A percentile compares a stretch with the other conserved stretches of the same genome.
These are phyloP conservation scores for Neosilurus hyrtlii DNA, from an alignment of 2,797 vertebrate species.

Conservation along the genomic window DNA sequence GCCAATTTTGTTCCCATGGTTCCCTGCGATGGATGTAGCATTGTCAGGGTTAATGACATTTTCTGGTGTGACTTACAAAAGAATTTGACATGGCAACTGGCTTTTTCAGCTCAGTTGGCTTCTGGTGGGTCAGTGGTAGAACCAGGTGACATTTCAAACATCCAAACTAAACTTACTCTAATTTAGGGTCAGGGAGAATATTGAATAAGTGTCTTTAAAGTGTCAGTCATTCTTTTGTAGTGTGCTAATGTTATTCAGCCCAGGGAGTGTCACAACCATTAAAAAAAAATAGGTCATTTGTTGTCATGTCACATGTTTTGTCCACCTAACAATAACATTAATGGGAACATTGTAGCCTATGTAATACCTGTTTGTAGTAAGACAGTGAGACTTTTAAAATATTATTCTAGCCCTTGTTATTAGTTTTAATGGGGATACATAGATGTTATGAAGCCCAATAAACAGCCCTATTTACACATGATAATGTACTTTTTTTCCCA, in stretches of 20 bases:
- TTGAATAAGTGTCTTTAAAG: conserved; percentile 15
- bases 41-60: conserved; percentile 8
- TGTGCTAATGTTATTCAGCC: background rate
- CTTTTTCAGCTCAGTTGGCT: background rate
- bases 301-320: background rate
- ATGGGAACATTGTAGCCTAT: background rate
- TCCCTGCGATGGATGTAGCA: background rate
- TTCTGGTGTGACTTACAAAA: conserved; percentile 6
- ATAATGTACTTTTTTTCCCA: background rate
- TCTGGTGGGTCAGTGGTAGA: background rate
- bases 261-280: background rate
- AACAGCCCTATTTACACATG: background rate
- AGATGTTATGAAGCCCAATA: background rate
- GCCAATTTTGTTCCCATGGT: background rate
- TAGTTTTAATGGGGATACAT: background rate
- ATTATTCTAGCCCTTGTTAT: background rate
- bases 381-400: background rate
- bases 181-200: conserved; percentile 23
- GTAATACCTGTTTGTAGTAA: background rate
- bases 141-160: conserved; percentile 21
- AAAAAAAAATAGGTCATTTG: conserved; percentile 1
- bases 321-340: background rate
- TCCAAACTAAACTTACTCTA: conserved; percentile 10
- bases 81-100: conserved; percentile 6
- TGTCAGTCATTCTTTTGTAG: conserved; percentile 4